These are phyloP conservation scores for Molossus alvarezi DNA, from an alignment of 2,797 vertebrate genomes.

Conservation along the genomic window DNA sequence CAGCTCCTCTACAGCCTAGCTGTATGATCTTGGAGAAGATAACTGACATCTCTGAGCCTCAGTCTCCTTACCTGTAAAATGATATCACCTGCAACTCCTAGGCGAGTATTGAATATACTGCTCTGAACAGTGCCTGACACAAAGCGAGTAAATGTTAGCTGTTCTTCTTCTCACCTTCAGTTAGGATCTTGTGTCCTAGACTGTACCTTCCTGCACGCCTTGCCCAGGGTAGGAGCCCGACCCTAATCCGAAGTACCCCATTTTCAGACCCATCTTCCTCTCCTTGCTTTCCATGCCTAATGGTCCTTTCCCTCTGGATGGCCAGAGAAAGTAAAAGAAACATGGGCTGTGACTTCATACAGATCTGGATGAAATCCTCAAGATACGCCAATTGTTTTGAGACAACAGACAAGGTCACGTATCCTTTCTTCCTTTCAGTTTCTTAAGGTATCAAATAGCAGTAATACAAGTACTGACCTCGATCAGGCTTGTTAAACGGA, in stretches of 20 bases:
- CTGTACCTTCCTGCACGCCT: not conserved
- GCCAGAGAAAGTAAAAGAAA: not conserved
- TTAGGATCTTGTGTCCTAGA: not conserved
- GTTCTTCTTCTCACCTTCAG: not conserved
- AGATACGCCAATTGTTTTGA: not conserved
- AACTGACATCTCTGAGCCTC: not conserved
- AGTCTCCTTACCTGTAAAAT: not conserved
- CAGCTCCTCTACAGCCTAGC: not conserved
- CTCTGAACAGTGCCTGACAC: not conserved
- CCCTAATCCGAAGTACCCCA: not conserved
- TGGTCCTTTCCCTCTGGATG: not conserved
- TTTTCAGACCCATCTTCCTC: not conserved
- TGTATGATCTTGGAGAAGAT: not conserved
- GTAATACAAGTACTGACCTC: not conserved
- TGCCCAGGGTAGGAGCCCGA: not conserved
- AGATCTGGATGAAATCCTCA: not conserved
- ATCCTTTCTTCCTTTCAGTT: not conserved
- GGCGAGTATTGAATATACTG: not conserved
- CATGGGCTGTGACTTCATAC: not conserved
- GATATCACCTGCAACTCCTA: not conserved
- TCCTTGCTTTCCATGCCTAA: not conserved
- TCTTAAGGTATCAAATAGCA: slow-evolving; percentile 25
- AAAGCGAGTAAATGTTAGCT: not conserved
- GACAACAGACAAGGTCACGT: not conserved
- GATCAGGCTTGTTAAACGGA: not conserved